Evolutionary conservation across 2,797 vertebrate species (phyloP).

Genomic region (Phoebastria nigripes): DNA sequence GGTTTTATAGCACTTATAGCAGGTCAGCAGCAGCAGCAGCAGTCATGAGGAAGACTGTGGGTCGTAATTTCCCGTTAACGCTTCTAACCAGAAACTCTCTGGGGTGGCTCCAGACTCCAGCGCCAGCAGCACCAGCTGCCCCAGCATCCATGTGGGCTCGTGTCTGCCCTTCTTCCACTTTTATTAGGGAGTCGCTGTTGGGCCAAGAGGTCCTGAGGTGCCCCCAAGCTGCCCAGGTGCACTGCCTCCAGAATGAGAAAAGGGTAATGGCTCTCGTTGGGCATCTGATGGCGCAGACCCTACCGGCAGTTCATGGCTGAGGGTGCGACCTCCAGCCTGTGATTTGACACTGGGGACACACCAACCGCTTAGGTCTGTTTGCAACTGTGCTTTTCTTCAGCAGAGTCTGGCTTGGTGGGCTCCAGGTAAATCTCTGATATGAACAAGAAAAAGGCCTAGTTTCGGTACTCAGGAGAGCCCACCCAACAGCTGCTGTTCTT

Average conservation of each 20-base stretch:
- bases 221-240: background rate
- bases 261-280: fast-evolving
- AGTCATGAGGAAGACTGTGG: background rate
- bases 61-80: background rate
- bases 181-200: background rate
- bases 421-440: background rate
- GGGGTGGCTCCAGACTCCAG: background rate
- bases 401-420: background rate
- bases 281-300: background rate
- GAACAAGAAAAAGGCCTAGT: background rate
- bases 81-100: background rate
- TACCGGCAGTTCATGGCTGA: background rate
- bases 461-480: background rate
- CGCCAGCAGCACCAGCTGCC: background rate
- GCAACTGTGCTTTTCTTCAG: background rate
- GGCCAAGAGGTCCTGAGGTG: background rate
- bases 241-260: background rate
- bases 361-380: background rate
- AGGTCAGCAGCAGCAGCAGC: background rate
- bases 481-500: background rate
- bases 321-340: fast-evolving
- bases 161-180: background rate
- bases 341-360: background rate
- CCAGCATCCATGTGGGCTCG: background rate
- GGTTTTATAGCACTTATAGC: background rate